phyloP scores from a whole-genome alignment of 2,797 vertebrate genomes.

The Lagorchestes hirsutus region DNA sequence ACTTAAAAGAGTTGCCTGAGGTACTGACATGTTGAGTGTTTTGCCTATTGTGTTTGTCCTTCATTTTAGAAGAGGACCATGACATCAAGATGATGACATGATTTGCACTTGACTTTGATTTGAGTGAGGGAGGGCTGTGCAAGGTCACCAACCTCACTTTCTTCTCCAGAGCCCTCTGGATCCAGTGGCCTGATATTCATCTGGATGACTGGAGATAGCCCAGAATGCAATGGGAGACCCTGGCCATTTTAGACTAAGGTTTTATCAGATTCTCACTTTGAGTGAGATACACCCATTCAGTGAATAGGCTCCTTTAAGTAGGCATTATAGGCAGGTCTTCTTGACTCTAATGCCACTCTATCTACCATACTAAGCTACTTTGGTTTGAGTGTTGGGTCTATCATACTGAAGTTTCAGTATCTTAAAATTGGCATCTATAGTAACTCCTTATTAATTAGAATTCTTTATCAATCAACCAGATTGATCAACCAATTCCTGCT shows the following conservation, averaged over 20 bases:
- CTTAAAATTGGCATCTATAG: not conserved
- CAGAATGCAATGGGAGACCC: too few relatives aligned
- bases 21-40: not conserved
- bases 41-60: not conserved
- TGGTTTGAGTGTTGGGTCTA: not conserved
- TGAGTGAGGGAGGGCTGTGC: too few relatives aligned
- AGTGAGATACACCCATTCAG: too few relatives aligned
- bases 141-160: too few relatives aligned
- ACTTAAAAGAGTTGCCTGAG: not conserved
- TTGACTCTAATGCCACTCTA: not conserved
- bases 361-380: not conserved
- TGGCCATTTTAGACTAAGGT: too few relatives aligned
- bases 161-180: too few relatives aligned
- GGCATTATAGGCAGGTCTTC: not conserved
- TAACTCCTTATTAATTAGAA: not conserved
- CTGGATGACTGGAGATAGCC: too few relatives aligned
- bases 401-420: not conserved
- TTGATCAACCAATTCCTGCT: not conserved
- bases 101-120: too few relatives aligned
- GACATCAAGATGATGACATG: too few relatives aligned
- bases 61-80: too few relatives aligned
- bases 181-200: too few relatives aligned
- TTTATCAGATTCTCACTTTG: too few relatives aligned
- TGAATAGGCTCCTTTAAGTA: not conserved
- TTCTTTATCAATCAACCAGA: not conserved